phyloP scores from a whole-genome alignment of 1,140 invertebrate genomes.

The Lysiphlebus fabarum region DNA sequence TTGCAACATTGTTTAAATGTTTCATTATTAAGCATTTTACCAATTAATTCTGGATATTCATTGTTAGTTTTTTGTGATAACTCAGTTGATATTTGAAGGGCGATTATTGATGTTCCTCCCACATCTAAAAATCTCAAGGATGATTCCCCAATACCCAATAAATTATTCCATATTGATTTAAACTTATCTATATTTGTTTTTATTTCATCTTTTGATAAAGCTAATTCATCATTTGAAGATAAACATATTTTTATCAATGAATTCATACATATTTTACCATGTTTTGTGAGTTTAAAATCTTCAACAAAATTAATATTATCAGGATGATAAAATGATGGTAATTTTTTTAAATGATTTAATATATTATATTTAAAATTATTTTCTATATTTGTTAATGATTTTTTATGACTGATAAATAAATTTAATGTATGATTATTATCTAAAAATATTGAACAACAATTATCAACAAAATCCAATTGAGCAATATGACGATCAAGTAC shows the following conservation, averaged over 20 bases:
- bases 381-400: slow-evolving; percentile 21
- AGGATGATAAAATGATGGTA: slow-evolving; percentile 36
- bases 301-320: slow-evolving; percentile 40
- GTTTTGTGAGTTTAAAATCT: slow-evolving; percentile 36
- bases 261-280: slow-evolving; percentile 42
- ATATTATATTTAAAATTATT: slow-evolving; percentile 47
- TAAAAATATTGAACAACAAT: slow-evolving; percentile 55
- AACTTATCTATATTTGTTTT: slow-evolving; percentile 43
- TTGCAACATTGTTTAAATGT: slow-evolving; percentile 30
- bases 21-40: slow-evolving; percentile 41
- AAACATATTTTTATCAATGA: slow-evolving; percentile 30
- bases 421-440: slow-evolving; percentile 52
- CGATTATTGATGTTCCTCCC: slow-evolving; percentile 54
- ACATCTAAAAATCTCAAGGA: slow-evolving; percentile 47
- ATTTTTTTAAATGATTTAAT: slow-evolving; percentile 38
- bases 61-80: slow-evolving; percentile 34
- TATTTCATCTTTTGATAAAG: neutral
- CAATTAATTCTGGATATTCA: slow-evolving; percentile 42
- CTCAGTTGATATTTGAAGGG: slow-evolving; percentile 48
- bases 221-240: slow-evolving; percentile 6
- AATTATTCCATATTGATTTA: slow-evolving; percentile 40
- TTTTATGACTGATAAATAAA: slow-evolving; percentile 47
- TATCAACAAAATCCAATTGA: slow-evolving; percentile 50
- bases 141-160: slow-evolving; percentile 33
- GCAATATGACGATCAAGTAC: slow-evolving; percentile 59